Evolutionary conservation across 2,888 invertebrate genomes (phyloP), one percentile per base, ranked within the genome.

Genomic region (Mayetiola destructor): DNA sequence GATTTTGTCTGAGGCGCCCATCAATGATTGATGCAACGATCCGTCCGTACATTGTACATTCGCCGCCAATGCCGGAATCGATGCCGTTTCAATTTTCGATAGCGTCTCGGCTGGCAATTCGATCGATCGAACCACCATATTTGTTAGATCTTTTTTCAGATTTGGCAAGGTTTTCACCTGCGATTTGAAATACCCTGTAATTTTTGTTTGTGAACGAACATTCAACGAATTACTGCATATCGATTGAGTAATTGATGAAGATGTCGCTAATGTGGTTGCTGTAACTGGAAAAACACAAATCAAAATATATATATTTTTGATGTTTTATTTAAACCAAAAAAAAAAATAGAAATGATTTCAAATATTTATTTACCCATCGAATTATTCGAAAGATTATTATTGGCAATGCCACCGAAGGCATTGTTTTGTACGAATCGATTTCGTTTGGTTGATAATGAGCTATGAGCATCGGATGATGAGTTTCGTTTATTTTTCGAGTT

Each of bases 141-240:
- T 57, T 35, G 57, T 54, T 37, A 54, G 64, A 58, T 76, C 77
- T 55, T 76, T 74, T 64, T 76, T 77, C 61, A 76, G 66, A 59
- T 70, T 72, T 65, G 76, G 77, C 62, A 79, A 77, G 30, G 83
- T 80, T 73, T 88, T 88, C 76, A 85, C 82, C 72, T 88, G 88
- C 61, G 86, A 82, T 69, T 85, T 88, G 70, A 88, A 89, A 70
- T 83, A 89, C 66, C 88, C 87, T 27, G 86, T 86, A 68, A 89
- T 89, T 71, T 88, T 86, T 55, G 85, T 87, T 71, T 86, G 88
- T 60, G 73, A 71, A 62, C 74, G 72, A 63, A 59, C 62, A 61
- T 61, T 59, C 60, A 23, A 16, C 27, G 18, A 16, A 9, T 27
- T 37, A n/a, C 37, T n/a, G n/a, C n/a, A n/a, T n/a, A n/a, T n/a